Base-by-base conservation (phyloP, 2,888 invertebrate genomes). In the Monochamus alternatus region DNA sequence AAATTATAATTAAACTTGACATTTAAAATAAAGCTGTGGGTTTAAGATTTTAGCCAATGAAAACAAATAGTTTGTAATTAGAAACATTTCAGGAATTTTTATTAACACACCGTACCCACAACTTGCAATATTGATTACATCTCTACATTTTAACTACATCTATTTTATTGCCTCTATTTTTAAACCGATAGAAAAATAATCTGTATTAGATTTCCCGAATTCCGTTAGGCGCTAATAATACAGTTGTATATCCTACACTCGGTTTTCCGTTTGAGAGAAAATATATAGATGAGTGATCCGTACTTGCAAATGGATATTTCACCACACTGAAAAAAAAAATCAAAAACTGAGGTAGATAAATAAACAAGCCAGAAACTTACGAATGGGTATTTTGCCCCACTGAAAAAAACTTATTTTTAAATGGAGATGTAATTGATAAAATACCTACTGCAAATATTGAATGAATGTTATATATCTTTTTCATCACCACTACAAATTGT, bases 111-210 rank as follows among this genome's bases (percentile, higher is more conserved):
- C 62, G 43, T 71, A 71, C 71, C 62, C 63, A 63, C 71, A 71
- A 71, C 52, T 63, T 52, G 63, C 71, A 71, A 55, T 71, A 71
- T 71, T 71, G 63, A 71, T 71, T 71, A 63, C 71, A 22, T 63
- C 63, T 32, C 62, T 71, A 47, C 43, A 30, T 47, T 71, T 62
- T 71, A 71, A 63, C 71, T 62, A 51, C 71, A 14, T 43, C 38
- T 52, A n/a, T 38, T 71, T 71, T 71, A 71, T 71, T 52, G 63
- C 63, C n/a, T 51, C 63, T 71, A 71, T 62, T 71, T 71, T 60
- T 71, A 71, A 62, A n/a, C 14, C 63, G 59, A 43, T 65, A 65
- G 65, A 70, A 69, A 74, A 69, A 74, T 74, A 70, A 73, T 66
- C 73, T 22, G 64, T 32, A 74, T 69, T 74, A 69, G 63, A 74